Percentiles rank a stretch among this genome's conserved stretches.
Conservation (phyloP, 2,113 vertebrate genomes). For the Psammodynastes pulverulentus region DNA sequence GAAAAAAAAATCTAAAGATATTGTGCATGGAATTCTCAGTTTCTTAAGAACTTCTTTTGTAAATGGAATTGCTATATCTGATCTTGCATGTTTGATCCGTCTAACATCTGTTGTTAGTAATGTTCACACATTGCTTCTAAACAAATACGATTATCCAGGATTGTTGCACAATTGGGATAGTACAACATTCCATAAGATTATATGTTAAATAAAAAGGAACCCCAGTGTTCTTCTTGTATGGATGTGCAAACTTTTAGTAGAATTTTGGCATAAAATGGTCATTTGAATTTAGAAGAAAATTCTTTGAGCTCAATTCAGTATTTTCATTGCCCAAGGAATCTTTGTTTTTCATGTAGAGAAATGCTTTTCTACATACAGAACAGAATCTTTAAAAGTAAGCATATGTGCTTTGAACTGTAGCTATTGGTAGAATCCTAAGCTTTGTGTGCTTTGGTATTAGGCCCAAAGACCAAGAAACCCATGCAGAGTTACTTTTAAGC, state of each 20-base stretch:
- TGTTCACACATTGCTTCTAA: not conserved
- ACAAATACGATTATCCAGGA: not conserved
- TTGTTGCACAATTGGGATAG: not conserved
- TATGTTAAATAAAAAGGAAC: not conserved
- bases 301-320: too few relatives aligned
- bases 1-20: not conserved
- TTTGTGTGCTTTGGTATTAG: not conserved
- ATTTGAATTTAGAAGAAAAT: not conserved
- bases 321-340: not conserved
- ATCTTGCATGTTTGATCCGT: not conserved
- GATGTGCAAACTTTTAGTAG: not conserved
- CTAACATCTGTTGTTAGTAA: not conserved
- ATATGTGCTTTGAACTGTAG: not conserved
- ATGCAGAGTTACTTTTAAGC: not conserved
- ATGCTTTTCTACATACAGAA: not conserved
- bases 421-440: not conserved
- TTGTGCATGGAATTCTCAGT: not conserved
- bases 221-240: not conserved
- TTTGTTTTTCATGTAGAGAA: not conserved
- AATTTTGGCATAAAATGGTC: not conserved
- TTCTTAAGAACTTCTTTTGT: not conserved
- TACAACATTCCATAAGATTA: not conserved
- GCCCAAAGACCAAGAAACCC: not conserved
- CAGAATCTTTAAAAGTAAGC: not conserved
- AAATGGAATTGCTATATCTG: not conserved